Evolutionary conservation across 53 echinoderm and acorn worm species (phyloP), one percentile per base, ranked within the genome.

Genomic region (Holothuria leucospilota): DNA sequence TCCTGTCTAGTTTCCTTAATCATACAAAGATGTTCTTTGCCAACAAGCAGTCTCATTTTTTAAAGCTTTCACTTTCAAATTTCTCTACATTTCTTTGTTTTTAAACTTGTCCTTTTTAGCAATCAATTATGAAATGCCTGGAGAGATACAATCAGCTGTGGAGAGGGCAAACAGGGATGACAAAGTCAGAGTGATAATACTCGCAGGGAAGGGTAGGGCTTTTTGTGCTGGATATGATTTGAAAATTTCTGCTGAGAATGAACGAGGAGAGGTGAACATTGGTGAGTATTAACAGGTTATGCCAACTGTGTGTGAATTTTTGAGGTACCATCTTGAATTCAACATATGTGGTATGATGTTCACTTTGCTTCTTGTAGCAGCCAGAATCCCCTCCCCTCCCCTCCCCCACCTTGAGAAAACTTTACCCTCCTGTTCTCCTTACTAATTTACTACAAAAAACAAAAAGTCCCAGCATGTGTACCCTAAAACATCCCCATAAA

Each of bases 171-270:
- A 90, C 69, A 39, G 16, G 2, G 91, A 90, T 71, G 82, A 87
- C 61, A 28, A 81, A 13, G 82, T 87, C 18, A 87, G 65, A 53
- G 91, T 90, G 39, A 90, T 90, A 68, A 78, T 90, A 10, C 39
- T 90, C 14, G 49, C 82, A 26, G 91, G 91, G 16, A 90, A 51
- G 26, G 91, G 91, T 11, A 69, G 71, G 59, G 82, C 87, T 18
- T 90, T 90, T 38, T 87, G 91, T 66, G 63, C 91, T 21, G 91
- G 91, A 8, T 90, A 90, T 62, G 91, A 90, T 59, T 65, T 90
- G 29, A 87, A 85, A 40, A 24, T 51, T 16, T 90, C 59, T 62
- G 91, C 87, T 1, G 87, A 90, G 59, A 28, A 21, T 60, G 90
- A 90, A 38, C 70, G 86, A 25, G 90, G 90, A 24, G 39, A 60